A percentile compares a stretch with the other conserved stretches of the same genome.
These are phyloP conservation scores for Eristalis pertinax DNA, from an alignment of 2,888 invertebrate species.

Conservation along the genomic window DNA sequence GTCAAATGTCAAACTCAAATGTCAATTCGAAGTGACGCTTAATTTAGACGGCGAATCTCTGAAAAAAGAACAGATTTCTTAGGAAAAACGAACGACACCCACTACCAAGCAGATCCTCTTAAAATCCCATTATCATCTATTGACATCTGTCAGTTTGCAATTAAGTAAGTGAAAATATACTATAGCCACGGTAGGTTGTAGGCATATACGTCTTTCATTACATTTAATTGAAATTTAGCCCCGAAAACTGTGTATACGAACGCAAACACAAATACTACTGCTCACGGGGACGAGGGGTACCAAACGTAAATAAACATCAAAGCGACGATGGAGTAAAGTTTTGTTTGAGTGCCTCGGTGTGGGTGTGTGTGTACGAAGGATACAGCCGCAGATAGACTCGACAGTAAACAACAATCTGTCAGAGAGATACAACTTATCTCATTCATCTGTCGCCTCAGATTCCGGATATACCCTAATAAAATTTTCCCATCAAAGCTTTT, in stretches of 20 bases:
- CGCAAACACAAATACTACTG: conserved; percentile 32
- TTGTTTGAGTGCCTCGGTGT: conserved; percentile 1
- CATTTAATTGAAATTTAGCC: conserved; percentile 72
- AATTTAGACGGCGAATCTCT: neutral
- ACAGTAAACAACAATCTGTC: conserved; percentile 71
- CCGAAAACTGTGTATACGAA: conserved; percentile 33
- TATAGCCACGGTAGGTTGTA: conserved; percentile 10
- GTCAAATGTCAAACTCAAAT: neutral
- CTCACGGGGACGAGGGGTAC: conserved; percentile 4
- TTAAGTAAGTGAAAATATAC: conserved; percentile 66
- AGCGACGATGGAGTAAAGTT: conserved; percentile 48
- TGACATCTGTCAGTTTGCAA: conserved; percentile 71
- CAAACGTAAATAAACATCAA: conserved; percentile 70
- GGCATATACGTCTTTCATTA: conserved; percentile 65
- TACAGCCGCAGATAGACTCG: neutral
- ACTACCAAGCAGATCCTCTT: conserved; percentile 32
- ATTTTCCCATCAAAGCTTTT: conserved; percentile 71
- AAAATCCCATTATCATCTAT: conserved; percentile 67
- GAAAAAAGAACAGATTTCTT: neutral
- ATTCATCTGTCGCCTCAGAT: conserved; percentile 72
- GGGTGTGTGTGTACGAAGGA: neutral
- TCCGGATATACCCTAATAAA: conserved; percentile 70
- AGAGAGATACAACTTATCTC: conserved; percentile 66
- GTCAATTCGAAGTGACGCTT: neutral
- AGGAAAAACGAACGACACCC: neutral